Conservation (phyloP, 2,113 vertebrate genomes). For the Anarhynchus alexandrinus region DNA sequence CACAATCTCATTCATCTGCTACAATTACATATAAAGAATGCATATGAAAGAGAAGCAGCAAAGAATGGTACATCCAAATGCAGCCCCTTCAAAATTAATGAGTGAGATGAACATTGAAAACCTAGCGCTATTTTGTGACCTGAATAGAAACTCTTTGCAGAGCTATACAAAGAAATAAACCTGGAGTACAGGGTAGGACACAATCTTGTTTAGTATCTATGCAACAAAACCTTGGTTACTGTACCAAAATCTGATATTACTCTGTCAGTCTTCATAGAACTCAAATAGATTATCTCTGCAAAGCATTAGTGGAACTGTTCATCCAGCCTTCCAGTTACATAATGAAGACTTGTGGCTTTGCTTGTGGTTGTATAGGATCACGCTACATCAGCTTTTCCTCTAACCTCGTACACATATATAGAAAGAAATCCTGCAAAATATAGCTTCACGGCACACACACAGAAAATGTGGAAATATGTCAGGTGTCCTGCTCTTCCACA, state of each 20-base stretch:
- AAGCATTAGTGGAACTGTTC: background rate
- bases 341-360: background rate
- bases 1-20: background rate
- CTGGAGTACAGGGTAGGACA: background rate
- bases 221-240: background rate
- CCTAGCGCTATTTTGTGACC: background rate
- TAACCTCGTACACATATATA: background rate
- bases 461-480: background rate
- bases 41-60: background rate
- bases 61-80: background rate
- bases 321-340: background rate
- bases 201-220: background rate
- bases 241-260: background rate
- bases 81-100: background rate
- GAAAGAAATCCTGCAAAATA: background rate
- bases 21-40: background rate
- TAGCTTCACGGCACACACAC: background rate
- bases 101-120: background rate
- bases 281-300: background rate
- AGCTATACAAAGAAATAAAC: background rate
- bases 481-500: background rate
- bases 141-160: background rate
- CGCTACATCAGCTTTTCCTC: background rate
- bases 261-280: background rate
- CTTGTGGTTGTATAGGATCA: background rate